Evolutionary conservation across 64 coral and sea anemone species (phyloP).

Genomic region (Acropora tenuis): DNA sequence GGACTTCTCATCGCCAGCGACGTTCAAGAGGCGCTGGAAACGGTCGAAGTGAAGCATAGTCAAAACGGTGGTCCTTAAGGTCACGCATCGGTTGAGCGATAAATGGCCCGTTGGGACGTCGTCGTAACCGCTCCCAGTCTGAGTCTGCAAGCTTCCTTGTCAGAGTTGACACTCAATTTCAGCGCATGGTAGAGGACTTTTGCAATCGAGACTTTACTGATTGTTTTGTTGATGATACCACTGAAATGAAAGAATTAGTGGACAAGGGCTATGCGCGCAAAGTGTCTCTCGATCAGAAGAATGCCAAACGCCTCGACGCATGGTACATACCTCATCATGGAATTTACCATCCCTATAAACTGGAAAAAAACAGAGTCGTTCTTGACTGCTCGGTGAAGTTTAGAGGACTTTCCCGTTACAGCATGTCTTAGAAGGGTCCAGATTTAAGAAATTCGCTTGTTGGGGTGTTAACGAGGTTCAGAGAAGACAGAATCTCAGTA

Average conservation of each 20-base stretch:
- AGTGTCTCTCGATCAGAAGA: too few species aligned
- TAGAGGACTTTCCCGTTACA: not conserved
- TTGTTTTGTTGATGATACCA: not conserved
- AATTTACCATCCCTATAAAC: conserved; percentile 17
- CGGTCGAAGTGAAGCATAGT: conserved; percentile 4
- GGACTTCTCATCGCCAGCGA: conserved; percentile 21
- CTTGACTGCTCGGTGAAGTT: conserved; percentile 18
- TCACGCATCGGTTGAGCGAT: conserved; percentile 18
- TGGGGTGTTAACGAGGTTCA: conserved; percentile 17
- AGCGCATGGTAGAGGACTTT: not conserved
- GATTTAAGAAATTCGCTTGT: conserved; percentile 19
- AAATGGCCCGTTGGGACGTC: conserved; percentile 17
- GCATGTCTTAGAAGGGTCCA: not conserved
- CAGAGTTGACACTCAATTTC: not conserved
- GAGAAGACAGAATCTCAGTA: not conserved
- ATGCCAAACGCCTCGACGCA: not conserved
- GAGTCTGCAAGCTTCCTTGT: not conserved
- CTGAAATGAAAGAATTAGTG: not conserved
- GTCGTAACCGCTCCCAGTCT: not conserved
- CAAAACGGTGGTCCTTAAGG: conserved; percentile 25
- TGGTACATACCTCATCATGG: conserved; percentile 10
- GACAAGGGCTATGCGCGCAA: not conserved
- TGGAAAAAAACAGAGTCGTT: not conserved
- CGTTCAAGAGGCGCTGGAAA: conserved; percentile 12
- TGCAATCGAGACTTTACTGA: not conserved